Conservation (phyloP, 2,888 invertebrate species). For the Anaspis maculata region DNA sequence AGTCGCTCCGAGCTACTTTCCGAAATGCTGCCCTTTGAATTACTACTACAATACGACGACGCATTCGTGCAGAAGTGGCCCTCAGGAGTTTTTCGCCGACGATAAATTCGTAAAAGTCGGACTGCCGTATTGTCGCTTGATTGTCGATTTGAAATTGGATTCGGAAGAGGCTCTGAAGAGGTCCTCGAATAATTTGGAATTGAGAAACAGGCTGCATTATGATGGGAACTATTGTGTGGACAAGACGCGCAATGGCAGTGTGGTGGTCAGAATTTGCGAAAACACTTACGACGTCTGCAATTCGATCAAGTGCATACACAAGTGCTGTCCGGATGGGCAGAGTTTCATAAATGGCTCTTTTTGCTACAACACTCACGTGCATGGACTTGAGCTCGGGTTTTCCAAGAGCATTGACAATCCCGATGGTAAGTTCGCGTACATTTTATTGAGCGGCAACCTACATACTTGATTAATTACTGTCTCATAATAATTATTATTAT, state of each 20-base stretch:
- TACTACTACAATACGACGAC: neutral
- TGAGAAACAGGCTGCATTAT: neutral
- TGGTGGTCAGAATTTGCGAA: conserved; percentile 22
- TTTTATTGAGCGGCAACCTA: too few relatives aligned
- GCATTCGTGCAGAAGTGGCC: neutral
- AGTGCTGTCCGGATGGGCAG: conserved; percentile 49
- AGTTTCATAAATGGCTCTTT: conserved; percentile 36
- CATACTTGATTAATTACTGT: too few relatives aligned
- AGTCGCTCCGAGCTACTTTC: neutral
- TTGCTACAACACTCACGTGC: conserved; percentile 24
- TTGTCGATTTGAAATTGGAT: neutral
- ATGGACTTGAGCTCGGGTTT: conserved; percentile 25
- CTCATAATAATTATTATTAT: too few relatives aligned
- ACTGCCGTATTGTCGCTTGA: neutral
- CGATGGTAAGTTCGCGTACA: conserved; percentile 22
- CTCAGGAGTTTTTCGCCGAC: too few relatives aligned
- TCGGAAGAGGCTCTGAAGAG: too few relatives aligned
- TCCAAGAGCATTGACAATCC: conserved; percentile 20
- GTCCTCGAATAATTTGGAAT: too few relatives aligned
- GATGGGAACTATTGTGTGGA: neutral
- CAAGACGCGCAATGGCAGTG: conserved; percentile 3
- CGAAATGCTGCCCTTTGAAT: neutral
- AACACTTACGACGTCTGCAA: conserved; percentile 22
- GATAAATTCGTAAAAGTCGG: neutral
- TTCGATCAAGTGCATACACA: conserved; percentile 39